Evolutionary conservation across 30 jellyfish, hydroid and myxozoan genomes (phyloP), one percentile per base, ranked within the genome.

Genomic region (Catostylus mosaicus): DNA sequence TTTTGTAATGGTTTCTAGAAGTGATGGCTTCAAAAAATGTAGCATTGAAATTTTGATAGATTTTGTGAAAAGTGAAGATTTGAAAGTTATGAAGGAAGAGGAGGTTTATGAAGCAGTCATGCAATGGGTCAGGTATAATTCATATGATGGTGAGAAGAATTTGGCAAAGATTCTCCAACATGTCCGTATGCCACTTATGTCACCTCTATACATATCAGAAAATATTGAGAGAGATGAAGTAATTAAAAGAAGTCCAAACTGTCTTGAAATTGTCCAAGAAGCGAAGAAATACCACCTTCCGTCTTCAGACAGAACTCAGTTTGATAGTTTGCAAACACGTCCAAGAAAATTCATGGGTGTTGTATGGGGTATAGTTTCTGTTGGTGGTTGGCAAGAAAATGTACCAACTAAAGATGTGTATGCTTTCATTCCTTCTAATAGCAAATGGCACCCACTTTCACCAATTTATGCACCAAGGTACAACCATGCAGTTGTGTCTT

Each of bases 341-440:
- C 98, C 98, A 34, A 77, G 98, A 38, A 88, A 83, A 43, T 93
- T 86, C 38, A 93, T 93, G 98, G 98, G 97, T 45, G 97, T 88
- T 18, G 98, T 93, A 4, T 81, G 96, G 90, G 92, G 97, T 16
- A 77, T 93, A 0, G 96, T 93, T 2, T 63, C 95, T 30, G 91
- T 93, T 65, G 98, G 98, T 3, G 98, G 98, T 20, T 93, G 97
- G 97, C 90, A 62, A 46, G 82, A 82, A 30, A 94, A 83, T 6
- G 27, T 38, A 7, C 98, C 98, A 0, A 88, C 97, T 3, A 75
- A 59, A 77, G 98, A 93, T 77, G 98, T 93, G 7, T 93, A 80
- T 59, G 97, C 98, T 3, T 93, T 66, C 63, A 31, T 93, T 18
- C 90, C 96, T 1, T 87, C 97, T 5, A 77, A 66, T 0, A 30